A percentile compares a stretch with the other conserved stretches of the same genome.
Conservation (phyloP, 1,140 invertebrate genomes). For the Listronotus oregonensis region DNA sequence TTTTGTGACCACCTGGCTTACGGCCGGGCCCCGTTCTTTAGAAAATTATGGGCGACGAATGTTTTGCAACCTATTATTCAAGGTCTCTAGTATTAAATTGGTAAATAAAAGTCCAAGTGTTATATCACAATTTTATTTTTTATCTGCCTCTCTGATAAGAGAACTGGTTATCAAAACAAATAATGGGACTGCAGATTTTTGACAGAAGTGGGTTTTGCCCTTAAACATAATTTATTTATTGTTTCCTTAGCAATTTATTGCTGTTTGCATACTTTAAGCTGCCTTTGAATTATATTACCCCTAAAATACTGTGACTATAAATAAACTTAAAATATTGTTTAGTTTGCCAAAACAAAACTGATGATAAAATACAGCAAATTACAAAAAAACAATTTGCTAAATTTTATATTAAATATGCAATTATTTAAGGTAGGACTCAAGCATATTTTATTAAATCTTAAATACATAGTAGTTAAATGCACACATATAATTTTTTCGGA, state of each 20-base stretch:
- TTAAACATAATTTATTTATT: constrained; percentile 1
- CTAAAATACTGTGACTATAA: too few relatives aligned
- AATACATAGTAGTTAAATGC: too few relatives aligned
- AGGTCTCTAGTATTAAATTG: constrained; percentile 45
- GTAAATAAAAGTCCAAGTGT: constrained; percentile 39
- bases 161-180: constrained; percentile 25
- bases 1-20: constrained; percentile 47
- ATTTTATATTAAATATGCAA: too few relatives aligned
- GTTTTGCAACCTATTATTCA: constrained; percentile 40
- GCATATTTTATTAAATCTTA: too few relatives aligned
- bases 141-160: constrained; percentile 16
- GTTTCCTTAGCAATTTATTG: constrained; percentile 2
- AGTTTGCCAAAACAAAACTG: too few relatives aligned
- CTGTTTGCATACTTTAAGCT: background rate
- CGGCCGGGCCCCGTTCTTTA: constrained; percentile 42
- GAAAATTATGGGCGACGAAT: constrained; percentile 44
- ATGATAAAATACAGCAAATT: too few relatives aligned
- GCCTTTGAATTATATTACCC: too few relatives aligned
- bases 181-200: constrained; percentile 8
- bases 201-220: background rate
- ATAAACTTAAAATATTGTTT: too few relatives aligned
- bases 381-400: too few relatives aligned
- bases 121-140: constrained; percentile 8
- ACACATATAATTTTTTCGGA: too few relatives aligned
- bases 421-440: too few relatives aligned